Evolutionary conservation across 1,140 invertebrate genomes (phyloP), one percentile per base, ranked within the genome.

Genomic region (Eupristina koningsbergeri): DNA sequence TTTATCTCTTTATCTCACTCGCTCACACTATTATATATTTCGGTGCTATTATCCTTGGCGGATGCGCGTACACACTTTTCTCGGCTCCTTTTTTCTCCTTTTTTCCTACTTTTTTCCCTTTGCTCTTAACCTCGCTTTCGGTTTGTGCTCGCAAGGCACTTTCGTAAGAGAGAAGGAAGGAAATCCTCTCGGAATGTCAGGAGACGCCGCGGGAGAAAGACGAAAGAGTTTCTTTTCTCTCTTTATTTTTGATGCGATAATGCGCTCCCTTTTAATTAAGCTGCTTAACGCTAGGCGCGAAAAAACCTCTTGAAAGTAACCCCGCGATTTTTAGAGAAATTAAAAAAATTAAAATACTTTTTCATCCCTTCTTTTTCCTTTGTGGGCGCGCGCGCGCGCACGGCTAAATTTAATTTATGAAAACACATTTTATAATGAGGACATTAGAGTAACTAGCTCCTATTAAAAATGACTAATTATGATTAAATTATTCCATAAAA

Each of bases 1-100:
- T 61, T 81, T 85, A 79, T 79, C 76, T 78, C 74, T 76, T 73
- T 81, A 76, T 81, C 76, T 81, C 77, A 15, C 84, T 71, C 76
- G 73, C 80, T 58, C 80, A 17, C 22, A 29, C 1, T 67, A 13
- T n/a, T 58, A 13, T 26, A 8, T 13, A 15, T 63, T 39, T 8
- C 41, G 34, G 22, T n/a, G 9, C 71, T 74, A n/a, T 39, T 47
- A 45, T 13, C 17, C 47, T 29, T 22, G 3, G 17, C 63, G n/a
- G 39, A 29, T 22, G 22, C 36, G 9, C 47, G n/a, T 17, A 6
- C 73, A 75, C 73, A 17, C n/a, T 75, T 74, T 74, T 61, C 69
- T 45, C 34, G 53, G 26, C 9, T 15, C 71, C 3, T 47, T 74
- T 9, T 74, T 29, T 50, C 13, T 80, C 45, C 45, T 29, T 45